phyloP scores from a whole-genome alignment of 2,797 vertebrate genomes.

The Micrastur ruficollis region DNA sequence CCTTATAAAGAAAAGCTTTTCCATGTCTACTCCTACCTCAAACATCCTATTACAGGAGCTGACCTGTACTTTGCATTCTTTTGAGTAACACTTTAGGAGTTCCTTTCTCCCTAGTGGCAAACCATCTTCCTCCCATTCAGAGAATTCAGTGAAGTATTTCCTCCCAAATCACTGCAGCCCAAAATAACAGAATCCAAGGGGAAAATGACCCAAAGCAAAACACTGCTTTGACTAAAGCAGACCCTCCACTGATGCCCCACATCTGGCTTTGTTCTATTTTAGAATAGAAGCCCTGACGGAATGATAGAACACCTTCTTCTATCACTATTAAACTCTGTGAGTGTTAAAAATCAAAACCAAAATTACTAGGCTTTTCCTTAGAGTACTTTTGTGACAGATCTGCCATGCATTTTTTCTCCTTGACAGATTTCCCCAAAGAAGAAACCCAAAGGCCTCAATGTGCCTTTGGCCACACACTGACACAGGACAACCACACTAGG shows the following conservation, averaged over 20 bases:
- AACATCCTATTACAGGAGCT: background rate
- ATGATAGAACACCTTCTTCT: background rate
- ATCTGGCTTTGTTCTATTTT: background rate
- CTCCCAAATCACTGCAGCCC: background rate
- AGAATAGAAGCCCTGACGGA: background rate
- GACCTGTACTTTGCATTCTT: background rate
- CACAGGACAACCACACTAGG: background rate
- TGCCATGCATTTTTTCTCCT: background rate
- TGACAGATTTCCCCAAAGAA: background rate
- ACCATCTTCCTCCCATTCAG: background rate
- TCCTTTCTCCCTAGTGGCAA: background rate
- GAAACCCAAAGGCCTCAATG: background rate
- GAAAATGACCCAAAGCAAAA: background rate
- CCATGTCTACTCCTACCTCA: background rate
- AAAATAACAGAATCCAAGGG: background rate
- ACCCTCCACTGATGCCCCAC: background rate
- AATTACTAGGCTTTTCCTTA: background rate
- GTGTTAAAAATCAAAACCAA: background rate
- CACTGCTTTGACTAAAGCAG: background rate
- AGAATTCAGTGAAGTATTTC: background rate
- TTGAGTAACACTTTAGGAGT: background rate
- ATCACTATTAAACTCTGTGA: background rate
- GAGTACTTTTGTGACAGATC: conserved; percentile 51
- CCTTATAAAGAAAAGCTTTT: background rate
- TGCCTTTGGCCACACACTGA: background rate